Evolutionary conservation across 2,113 vertebrate species (phyloP).

Genomic region (Mormyrus lacerda): DNA sequence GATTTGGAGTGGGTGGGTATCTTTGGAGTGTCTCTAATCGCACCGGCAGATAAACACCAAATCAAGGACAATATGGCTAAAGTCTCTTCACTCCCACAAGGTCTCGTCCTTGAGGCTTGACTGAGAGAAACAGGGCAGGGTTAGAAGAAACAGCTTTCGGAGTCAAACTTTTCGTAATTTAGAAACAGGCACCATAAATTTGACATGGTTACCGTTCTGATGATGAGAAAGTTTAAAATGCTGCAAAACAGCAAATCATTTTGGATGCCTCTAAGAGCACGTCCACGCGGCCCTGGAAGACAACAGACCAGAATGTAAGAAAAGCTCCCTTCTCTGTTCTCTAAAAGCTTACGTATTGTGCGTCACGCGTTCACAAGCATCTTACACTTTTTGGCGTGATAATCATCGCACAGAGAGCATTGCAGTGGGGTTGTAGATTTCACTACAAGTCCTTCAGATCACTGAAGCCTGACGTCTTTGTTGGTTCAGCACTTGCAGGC

Average conservation of each 20-base stretch:
- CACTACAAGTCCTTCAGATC: neutral
- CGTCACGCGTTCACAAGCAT: neutral
- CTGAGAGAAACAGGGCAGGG: neutral
- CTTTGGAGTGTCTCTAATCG: neutral
- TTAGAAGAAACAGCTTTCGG: neutral
- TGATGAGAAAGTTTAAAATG: neutral
- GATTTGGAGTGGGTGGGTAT: neutral
- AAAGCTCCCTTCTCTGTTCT: neutral
- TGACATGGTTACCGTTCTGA: neutral
- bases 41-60: neutral
- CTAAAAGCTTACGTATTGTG: neutral
- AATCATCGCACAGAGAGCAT: neutral
- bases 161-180: neutral
- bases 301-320: neutral
- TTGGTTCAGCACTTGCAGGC: neutral
- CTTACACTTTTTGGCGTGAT: neutral
- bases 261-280: neutral
- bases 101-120: neutral
- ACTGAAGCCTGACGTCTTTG: neutral
- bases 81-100: neutral
- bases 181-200: neutral
- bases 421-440: neutral
- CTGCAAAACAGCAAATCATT: neutral
- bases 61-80: neutral
- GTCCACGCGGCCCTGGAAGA: neutral